Base-by-base conservation (phyloP, 2,888 invertebrate species). In the Biston stratarius region DNA sequence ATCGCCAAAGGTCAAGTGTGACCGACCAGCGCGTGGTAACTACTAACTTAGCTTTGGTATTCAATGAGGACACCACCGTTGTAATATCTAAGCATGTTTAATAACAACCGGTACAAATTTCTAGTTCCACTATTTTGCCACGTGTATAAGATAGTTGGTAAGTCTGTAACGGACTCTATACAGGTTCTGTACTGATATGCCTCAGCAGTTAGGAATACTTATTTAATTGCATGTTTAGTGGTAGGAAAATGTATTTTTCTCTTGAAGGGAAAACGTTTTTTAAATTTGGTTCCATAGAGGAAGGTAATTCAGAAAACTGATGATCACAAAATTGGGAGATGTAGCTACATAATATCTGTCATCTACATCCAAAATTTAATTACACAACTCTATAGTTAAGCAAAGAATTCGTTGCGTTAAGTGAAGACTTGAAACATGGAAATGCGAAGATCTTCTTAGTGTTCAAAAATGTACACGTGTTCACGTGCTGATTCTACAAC, bases 1-100 rank as follows among this genome's bases (percentile, higher is more conserved):
- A 57, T 67, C 69, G 69, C 57, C 71, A 91, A 92, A 92, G 92
- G 92, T 91, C 92, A 92, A 71, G 73, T 73, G 84, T 81, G 77
- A 73, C 72, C 82, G 85, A 85, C 83, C 85, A 70, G 75, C 74
- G 75, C 79, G 59, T 59, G 59, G 40, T 59, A 34, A 15, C 11
- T n/a, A 55, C 55, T 11, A 44, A 42, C 42, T 55, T 44, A 44
- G 8, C 7, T 9, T 12, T 7, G 1, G 1, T 24, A 1, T 33
- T 12, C 8, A 24, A 1, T 14, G 10, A 12, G 9, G 33, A 12
- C 6, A 42, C 24, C 55, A 55, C 42, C 0, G n/a, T 42, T 42
- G n/a, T 24, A 55, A 11, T 55, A 12, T 11, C 9, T 14, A 6
- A 0, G 8, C 42, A 10, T 15, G 40, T 12, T 33, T n/a, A n/a